Evolutionary conservation across 2,888 invertebrate species (phyloP), one percentile per base, ranked within the genome.

Genomic region (Acheta domesticus): DNA sequence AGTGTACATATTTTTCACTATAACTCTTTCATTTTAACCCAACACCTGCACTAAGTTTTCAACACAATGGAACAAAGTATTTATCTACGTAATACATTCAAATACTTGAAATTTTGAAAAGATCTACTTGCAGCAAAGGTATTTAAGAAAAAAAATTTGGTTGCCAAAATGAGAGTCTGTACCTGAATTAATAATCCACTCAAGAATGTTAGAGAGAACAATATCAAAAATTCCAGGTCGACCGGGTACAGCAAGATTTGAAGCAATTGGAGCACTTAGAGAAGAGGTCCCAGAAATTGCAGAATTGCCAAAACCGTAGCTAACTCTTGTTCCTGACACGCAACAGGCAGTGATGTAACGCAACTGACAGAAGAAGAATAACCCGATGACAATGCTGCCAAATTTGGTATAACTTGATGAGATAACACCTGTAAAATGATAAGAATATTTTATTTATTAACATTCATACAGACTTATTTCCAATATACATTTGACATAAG

Each of bases 371-470:
- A 19, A 96, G 89, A 11, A 96, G 86, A 0, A 96, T 90, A 0
- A 1, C 94, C 95, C 0, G 96, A 94, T 0, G 94, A 92, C 2
- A 94, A 88, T 81, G 93, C 92, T 8, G 94, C 93, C 16, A 96
- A 89, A 84, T 96, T 95, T 2, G 93, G 91, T 12, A 94, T 86
- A 0, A 94, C 91, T 85, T 93, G 92, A 0, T 91, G 91, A 78
- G 89, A 92, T 48, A 89, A 90, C 82, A 88, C 85, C 86, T 85
- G 83, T 21, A 83, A n/a, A 82, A 36, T 36, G 5, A 36, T 5
- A 77, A 80, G 49, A 82, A 48, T 74, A 5, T 23, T 16, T n/a
- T 74, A 74, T 4, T 36, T 36, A 36, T 36, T 36, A 36, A 36
- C 36, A 36, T 36, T 8, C 1, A 0, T 36, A 36, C 5, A 8